Percentiles rank a stretch among this genome's conserved stretches.
Conservation (phyloP, 2,113 vertebrate species). For the Calyptommatus sinebrachiatus region DNA sequence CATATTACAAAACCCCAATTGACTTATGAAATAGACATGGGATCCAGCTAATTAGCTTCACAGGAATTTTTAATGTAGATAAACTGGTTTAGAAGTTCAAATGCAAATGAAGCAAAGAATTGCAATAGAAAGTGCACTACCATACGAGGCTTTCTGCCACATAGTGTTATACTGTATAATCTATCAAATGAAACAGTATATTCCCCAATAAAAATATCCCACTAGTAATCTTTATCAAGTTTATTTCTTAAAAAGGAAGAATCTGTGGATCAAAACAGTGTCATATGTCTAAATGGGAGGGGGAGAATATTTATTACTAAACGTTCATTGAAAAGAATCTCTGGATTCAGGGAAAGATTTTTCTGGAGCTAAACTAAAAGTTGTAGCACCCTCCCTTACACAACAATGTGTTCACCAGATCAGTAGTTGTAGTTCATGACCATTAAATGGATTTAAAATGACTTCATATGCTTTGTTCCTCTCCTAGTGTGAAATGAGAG, state of each 20-base stretch:
- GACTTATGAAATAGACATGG: slow-evolving; percentile 4
- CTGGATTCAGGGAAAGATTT: no score
- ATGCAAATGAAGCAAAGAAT: neutral
- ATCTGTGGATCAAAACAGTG: neutral
- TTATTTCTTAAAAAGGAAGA: neutral
- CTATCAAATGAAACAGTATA: neutral
- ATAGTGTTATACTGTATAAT: neutral
- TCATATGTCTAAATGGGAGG: no score
- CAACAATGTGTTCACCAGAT: no score
- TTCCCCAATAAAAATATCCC: slow-evolving; percentile 1
- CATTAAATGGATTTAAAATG: neutral
- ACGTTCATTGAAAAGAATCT: no score
- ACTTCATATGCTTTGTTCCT: neutral
- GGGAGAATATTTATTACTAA: no score
- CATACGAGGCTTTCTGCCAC: neutral
- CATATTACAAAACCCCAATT: slow-evolving; percentile 14
- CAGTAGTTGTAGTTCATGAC: no score
- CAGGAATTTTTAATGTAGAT: neutral
- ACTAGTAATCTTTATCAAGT: neutral
- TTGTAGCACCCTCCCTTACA: no score
- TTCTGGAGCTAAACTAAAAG: no score
- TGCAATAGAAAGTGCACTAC: neutral
- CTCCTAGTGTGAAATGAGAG: neutral
- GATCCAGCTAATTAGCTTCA: neutral
- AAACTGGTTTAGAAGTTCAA: slow-evolving; percentile 8